Base-by-base conservation (phyloP, 1,140 invertebrate genomes). In the Drosophila dunni region DNA sequence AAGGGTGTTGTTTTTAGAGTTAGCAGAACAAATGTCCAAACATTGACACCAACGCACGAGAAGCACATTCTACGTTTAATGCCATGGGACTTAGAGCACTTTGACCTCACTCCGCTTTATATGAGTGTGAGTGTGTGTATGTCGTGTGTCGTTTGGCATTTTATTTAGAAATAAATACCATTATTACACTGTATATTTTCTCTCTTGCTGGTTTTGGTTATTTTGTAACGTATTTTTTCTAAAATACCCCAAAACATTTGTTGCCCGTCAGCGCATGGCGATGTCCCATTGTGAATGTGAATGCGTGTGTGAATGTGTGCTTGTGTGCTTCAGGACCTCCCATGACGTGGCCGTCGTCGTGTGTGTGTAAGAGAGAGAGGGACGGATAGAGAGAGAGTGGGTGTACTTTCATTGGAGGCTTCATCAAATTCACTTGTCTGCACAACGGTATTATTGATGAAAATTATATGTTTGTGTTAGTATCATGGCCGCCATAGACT, bases 101-200 rank as follows among this genome's bases (percentile, higher is more conserved):
- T 82, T 82, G 79, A 81, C 79, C 79, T 78, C 70, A 51, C 62
- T 50, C 56, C 15, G 38, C 50, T 36, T 57, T 61, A 29, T 75
- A 29, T 64, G 11, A 50, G 50, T 64, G 11, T 56, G 50, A 72
- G 40, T 61, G 51, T 38, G 60, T 44, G 40, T 61, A 60, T 51
- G 66, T 60, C 38, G 64, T 61, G 64, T 51, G 66, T 60, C 38
- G 64, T 13, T 48, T 78, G 60, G 38, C 53, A 77, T 78, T 75
- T 78, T 71, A 78, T 82, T 81, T 81, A 68, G 75, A 78, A 78
- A 82, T 82, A 82, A 78, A 78, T 78, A 81, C 79, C 75, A 78
- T 81, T 78, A 78, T 78, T 72, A 73, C 63, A 61, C 50, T 51
- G 58, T 77, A 67, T 72, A 45, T 38, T 53, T 42, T 42, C 15